Conservation (phyloP, 2,113 vertebrate genomes). For the Potamarius usumacintae region DNA sequence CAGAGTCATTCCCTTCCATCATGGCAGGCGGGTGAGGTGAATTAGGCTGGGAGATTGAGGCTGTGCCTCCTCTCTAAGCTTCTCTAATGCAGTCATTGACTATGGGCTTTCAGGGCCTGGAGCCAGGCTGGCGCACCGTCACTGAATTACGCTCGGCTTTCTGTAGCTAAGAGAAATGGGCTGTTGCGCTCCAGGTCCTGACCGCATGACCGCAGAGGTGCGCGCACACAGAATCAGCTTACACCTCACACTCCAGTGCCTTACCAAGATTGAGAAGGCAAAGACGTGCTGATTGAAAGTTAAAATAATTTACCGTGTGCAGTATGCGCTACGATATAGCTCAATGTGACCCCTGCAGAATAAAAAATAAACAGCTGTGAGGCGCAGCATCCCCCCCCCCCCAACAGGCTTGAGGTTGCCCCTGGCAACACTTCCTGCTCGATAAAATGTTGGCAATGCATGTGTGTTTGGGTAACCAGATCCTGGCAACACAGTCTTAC, state of each 20-base stretch:
- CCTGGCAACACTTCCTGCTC: slow-evolving; percentile 34
- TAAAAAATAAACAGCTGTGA: slow-evolving; percentile 46
- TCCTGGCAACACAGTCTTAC: neutral
- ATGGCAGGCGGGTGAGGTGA: slow-evolving; percentile 60
- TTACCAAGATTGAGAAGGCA: slow-evolving; percentile 42
- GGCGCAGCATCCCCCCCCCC: neutral
- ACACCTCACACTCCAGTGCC: slow-evolving; percentile 33
- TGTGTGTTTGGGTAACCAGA: neutral
- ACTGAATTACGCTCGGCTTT: slow-evolving; percentile 64
- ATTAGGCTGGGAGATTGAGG: slow-evolving; percentile 77
- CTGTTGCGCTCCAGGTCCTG: slow-evolving; percentile 39
- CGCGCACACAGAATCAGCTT: slow-evolving; percentile 4
- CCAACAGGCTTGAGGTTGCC: slow-evolving; percentile 32
- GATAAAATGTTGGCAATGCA: neutral
- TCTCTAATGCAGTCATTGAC: slow-evolving; percentile 60
- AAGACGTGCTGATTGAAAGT: slow-evolving; percentile 53
- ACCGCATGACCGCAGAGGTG: slow-evolving; percentile 24
- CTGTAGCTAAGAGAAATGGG: slow-evolving; percentile 51
- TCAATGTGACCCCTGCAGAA: slow-evolving; percentile 34
- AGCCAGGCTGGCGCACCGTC: slow-evolving; percentile 62
- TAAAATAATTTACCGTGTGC: slow-evolving; percentile 45
- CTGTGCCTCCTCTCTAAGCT: slow-evolving; percentile 50
- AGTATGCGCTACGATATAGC: slow-evolving; percentile 25
- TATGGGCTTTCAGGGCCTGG: slow-evolving; percentile 59
- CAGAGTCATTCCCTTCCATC: slow-evolving; percentile 71